Base-by-base conservation (phyloP, 2,888 invertebrate genomes). In the Nomada hirtipes region DNA sequence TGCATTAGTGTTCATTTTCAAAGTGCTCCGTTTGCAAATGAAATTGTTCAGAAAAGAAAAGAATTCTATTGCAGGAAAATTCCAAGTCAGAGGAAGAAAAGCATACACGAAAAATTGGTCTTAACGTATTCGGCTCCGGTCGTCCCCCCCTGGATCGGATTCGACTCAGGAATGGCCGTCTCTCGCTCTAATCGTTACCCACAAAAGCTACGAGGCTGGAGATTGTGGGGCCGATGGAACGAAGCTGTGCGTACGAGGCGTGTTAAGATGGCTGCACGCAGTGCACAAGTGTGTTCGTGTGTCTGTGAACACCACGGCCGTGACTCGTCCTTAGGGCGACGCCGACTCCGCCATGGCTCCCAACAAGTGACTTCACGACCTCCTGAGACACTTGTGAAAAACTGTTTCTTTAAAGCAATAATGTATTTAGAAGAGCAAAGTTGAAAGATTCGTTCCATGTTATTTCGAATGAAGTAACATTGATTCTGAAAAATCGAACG, bases 241-340 rank as follows among this genome's bases (percentile, higher is more conserved):
- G 67, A 61, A 72, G 53, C 78, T 55, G 76, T 59, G 78, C 69
- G 67, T 74, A 15, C 50, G 73, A 64, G 81, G 70, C 65, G 60
- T 76, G 82, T 64, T 84, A 86, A 86, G 68, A 86, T 88, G 86
- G 87, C 85, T 84, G 87, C 84, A 72, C 68, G 72, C 52, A 55
- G 63, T n/a, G n/a, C 64, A 55, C 36, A 36, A 53, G 74, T 29
- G 87, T 65, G 72, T 77, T 65, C 23, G 60, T 68, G 69, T n/a
- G 53, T 74, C 44, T 42, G 50, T 75, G 74, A 75, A 61, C 13
- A 53, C 36, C 50, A 57, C 59, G 73, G n/a, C 65, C 69, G 70
- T 73, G 76, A 76, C 78, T 69, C 76, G 72, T 74, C 68, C 78
- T 78, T 67, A 77, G 79, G 78, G 79, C 86, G 76, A 77, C 81